phyloP scores from a whole-genome alignment of 2,797 vertebrate genomes.

The Serranus cabrilla region DNA sequence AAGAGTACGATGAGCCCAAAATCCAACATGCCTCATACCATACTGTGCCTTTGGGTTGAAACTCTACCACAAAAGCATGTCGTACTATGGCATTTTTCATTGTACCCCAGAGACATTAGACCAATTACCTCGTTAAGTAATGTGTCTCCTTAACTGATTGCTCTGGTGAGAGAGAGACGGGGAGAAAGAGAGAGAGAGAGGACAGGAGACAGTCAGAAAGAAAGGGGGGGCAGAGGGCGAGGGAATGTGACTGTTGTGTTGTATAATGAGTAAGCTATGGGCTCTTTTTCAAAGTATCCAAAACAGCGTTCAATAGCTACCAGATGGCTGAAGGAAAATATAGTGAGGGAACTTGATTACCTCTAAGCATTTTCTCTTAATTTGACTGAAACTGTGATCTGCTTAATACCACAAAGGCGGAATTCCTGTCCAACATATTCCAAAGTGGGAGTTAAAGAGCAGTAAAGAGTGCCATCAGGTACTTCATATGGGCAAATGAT shows the following conservation, averaged over 20 bases:
- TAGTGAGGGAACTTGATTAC: slow-evolving; percentile 69
- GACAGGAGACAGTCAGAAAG: slow-evolving; percentile 42
- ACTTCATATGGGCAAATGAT: slow-evolving; percentile 43
- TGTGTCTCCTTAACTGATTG: slow-evolving; percentile 79
- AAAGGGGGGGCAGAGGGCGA: slow-evolving; percentile 27
- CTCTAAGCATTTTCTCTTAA: slow-evolving; percentile 70
- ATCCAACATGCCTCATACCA: slow-evolving; percentile 49
- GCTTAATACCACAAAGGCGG: slow-evolving; percentile 46
- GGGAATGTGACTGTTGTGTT: slow-evolving; percentile 62
- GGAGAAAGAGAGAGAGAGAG: slow-evolving; percentile 27
- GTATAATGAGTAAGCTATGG: slow-evolving; percentile 67
- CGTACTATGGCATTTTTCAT: slow-evolving; percentile 69
- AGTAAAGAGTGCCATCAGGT: slow-evolving; percentile 49
- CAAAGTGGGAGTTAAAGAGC: slow-evolving; percentile 36
- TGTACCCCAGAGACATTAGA: slow-evolving; percentile 75
- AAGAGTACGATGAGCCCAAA: slow-evolving; percentile 43
- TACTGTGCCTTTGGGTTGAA: slow-evolving; percentile 57
- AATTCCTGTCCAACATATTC: slow-evolving; percentile 45
- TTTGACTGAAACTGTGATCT: slow-evolving; percentile 65
- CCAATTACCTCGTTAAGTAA: slow-evolving; percentile 81
- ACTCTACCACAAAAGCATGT: slow-evolving; percentile 65
- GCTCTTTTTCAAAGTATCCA: slow-evolving; percentile 70
- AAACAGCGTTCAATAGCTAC: slow-evolving; percentile 75
- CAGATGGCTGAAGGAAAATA: slow-evolving; percentile 74
- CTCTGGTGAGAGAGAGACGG: slow-evolving; percentile 58